Percentiles rank a stretch among this genome's conserved stretches.
Evolutionary conservation across 2,797 vertebrate genomes (phyloP).

Genomic region (Streptopelia turtur): DNA sequence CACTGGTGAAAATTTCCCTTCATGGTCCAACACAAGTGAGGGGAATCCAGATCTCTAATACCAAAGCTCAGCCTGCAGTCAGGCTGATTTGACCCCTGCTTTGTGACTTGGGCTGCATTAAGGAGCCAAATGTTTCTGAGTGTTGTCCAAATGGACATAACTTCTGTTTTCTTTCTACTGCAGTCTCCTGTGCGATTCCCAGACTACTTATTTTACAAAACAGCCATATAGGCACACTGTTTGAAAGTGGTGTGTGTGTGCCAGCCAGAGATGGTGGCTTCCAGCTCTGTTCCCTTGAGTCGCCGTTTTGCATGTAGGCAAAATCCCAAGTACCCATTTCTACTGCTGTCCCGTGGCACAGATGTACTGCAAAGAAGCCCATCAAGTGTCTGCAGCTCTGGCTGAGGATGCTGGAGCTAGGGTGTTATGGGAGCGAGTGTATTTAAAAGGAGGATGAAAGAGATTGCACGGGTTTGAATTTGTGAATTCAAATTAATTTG

Average conservation of each 20-base stretch:
- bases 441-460: not conserved
- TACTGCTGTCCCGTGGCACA: fast-evolving
- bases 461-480: not conserved
- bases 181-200: not conserved
- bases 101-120: not conserved
- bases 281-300: not conserved
- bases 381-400: not conserved
- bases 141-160: not conserved
- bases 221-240: not conserved
- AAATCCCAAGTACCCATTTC: not conserved
- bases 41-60: not conserved
- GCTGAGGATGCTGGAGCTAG: not conserved
- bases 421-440: fast-evolving
- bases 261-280: fast-evolving
- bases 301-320: fast-evolving
- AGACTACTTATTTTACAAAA: not conserved
- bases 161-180: not conserved
- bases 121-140: not conserved
- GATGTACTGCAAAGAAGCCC: not conserved
- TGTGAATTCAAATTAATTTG: not conserved
- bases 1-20: not conserved
- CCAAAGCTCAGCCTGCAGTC: not conserved
- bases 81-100: not conserved
- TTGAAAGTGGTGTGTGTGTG: not conserved
- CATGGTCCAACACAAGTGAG: not conserved